phyloP scores from a whole-genome alignment of 2,888 invertebrate species.

The Crossocerus cetratus region DNA sequence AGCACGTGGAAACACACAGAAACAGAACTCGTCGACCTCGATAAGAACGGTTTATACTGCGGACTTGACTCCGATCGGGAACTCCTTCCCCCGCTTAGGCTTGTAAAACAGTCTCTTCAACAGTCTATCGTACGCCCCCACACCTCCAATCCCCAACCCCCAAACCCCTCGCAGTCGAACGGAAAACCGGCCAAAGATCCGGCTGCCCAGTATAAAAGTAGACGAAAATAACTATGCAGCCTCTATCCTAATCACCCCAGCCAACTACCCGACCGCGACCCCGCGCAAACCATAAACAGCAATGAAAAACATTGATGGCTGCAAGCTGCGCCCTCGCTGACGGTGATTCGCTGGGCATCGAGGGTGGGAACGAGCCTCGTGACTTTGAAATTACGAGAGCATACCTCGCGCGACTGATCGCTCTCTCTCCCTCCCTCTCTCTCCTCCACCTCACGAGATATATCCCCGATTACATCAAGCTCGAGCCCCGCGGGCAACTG shows the following conservation, averaged over 20 bases:
- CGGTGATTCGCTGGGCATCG: conserved; percentile 9
- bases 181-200: conserved; percentile 21
- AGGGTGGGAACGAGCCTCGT: conserved; percentile 19
- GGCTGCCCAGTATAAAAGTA: conserved; percentile 46
- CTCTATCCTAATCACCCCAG: conserved; percentile 19
- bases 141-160: no score
- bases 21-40: no score
- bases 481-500: no score
- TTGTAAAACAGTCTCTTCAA: no score
- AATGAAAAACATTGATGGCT: conserved; percentile 4
- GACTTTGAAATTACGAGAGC: conserved; percentile 28
- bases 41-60: no score
- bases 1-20: not conserved
- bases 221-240: conserved; percentile 48
- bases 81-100: no score
- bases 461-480: not conserved
- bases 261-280: not conserved
- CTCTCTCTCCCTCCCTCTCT: no score
- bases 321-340: conserved; percentile 5
- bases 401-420: conserved; percentile 29
- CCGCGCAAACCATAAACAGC: conserved; percentile 12
- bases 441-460: no score
- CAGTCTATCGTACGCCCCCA: no score
- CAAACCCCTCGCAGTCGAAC: no score
- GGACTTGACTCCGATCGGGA: no score